Percentiles rank a stretch among this genome's conserved stretches.
Conservation (phyloP, 2,888 invertebrate genomes). For the Tridacna crocea region DNA sequence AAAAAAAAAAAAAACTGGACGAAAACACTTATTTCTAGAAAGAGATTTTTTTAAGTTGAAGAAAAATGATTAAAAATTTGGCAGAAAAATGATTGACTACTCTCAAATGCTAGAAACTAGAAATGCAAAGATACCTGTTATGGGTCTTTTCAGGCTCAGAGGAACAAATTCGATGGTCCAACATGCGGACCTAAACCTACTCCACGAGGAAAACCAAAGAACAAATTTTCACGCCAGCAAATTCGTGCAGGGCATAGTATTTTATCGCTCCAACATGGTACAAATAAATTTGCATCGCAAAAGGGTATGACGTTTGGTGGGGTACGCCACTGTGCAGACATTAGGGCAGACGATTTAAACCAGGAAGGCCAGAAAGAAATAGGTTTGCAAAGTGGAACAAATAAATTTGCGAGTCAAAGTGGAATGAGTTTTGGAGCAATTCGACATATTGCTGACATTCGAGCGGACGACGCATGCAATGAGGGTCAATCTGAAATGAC, state of each 20-base stretch:
- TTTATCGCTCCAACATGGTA: slow-evolving; percentile 81
- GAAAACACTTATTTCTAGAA: no score
- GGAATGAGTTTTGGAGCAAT: slow-evolving; percentile 72
- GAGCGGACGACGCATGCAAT: slow-evolving; percentile 76
- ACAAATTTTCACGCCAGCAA: slow-evolving; percentile 79
- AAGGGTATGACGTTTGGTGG: slow-evolving; percentile 81
- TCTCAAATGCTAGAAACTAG: background rate
- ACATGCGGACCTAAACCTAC: slow-evolving; percentile 80
- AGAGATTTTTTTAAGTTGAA: no score
- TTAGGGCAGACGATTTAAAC: slow-evolving; percentile 76
- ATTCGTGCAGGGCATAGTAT: slow-evolving; percentile 74
- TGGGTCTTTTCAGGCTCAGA: slow-evolving; percentile 77
- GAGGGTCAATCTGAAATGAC: slow-evolving; percentile 78
- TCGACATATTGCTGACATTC: slow-evolving; percentile 82
- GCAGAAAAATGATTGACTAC: no score
- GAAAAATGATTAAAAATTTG: no score
- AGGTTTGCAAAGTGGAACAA: slow-evolving; percentile 79
- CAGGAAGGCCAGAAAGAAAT: slow-evolving; percentile 66
- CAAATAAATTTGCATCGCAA: slow-evolving; percentile 82
- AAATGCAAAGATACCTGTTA: slow-evolving; percentile 15
- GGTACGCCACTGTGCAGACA: slow-evolving; percentile 81
- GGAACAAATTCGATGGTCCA: slow-evolving; percentile 80
- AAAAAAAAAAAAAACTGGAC: no score
- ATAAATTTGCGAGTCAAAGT: slow-evolving; percentile 80
- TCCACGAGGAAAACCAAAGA: slow-evolving; percentile 52